A percentile compares a stretch with the other conserved stretches of the same genome.
Conservation (phyloP, 2,797 vertebrate genomes). For the Holocentrus rufus region DNA sequence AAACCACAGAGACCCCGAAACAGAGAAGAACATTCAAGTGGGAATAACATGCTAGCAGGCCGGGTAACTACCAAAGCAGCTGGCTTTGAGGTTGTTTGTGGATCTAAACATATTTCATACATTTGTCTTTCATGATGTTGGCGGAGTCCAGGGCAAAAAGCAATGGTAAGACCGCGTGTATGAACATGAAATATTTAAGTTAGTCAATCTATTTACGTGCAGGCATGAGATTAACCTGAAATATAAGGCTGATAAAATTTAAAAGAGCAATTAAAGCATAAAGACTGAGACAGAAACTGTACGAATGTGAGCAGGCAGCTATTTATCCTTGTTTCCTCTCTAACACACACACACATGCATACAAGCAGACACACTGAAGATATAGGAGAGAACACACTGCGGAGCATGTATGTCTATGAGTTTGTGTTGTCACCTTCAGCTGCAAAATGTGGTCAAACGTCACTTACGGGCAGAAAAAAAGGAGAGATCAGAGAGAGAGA, state of each 20-base stretch:
- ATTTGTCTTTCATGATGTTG: constrained; percentile 37
- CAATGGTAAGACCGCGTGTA: not conserved
- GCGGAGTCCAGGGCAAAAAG: constrained; percentile 39
- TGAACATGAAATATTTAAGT: too few relatives aligned
- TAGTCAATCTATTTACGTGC: constrained; percentile 16
- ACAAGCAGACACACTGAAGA: constrained; percentile 18
- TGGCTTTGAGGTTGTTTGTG: constrained; percentile 54
- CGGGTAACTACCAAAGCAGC: constrained; percentile 57
- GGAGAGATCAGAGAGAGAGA: constrained; percentile 1
- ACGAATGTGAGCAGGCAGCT: constrained; percentile 24
- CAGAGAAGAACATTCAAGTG: constrained; percentile 64
- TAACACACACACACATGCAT: constrained; percentile 23
- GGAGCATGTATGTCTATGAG: constrained; percentile 28
- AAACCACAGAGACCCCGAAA: constrained; percentile 72
- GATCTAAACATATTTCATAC: constrained; percentile 59
- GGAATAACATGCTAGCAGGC: constrained; percentile 63
- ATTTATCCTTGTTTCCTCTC: constrained; percentile 26
- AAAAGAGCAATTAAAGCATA: constrained; percentile 22
- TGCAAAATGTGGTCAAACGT: constrained; percentile 72
- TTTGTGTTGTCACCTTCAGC: constrained; percentile 71
- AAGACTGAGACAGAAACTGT: constrained; percentile 20
- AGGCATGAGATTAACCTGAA: constrained; percentile 6
- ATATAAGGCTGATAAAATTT: not conserved
- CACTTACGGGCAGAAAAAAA: constrained; percentile 59
- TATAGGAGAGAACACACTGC: constrained; percentile 22